These are phyloP conservation scores for Anastrepha obliqua DNA, from an alignment of 1,140 invertebrate species.

Conservation along the genomic window DNA sequence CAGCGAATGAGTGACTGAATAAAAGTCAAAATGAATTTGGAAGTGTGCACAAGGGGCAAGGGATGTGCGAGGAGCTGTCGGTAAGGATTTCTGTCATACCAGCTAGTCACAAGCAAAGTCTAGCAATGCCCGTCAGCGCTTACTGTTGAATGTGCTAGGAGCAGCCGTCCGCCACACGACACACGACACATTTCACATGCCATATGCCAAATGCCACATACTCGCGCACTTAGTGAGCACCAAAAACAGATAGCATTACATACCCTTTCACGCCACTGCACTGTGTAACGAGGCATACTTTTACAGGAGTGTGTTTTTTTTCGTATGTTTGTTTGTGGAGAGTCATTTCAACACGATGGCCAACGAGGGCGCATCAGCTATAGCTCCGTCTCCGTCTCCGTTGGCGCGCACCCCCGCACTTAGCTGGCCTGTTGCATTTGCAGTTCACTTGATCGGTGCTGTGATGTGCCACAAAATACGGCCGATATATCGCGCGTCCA, in stretches of 20 bases:
- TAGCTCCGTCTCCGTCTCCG: not conserved
- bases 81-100: not conserved
- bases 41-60: not conserved
- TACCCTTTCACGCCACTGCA: not conserved
- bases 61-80: not conserved
- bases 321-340: not conserved
- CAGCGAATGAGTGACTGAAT: not conserved
- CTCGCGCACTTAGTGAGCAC: not conserved
- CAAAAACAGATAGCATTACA: not conserved
- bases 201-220: not conserved
- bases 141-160: not conserved
- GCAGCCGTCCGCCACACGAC: not conserved
- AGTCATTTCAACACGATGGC: not conserved
- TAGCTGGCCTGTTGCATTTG: not conserved
- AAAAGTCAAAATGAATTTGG: not conserved
- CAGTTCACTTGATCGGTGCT: not conserved
- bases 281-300: not conserved
- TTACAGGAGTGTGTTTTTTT: not conserved
- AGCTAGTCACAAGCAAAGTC: not conserved
- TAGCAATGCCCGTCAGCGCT: not conserved
- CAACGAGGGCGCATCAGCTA: too few relatives aligned
- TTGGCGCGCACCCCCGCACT: too few relatives aligned
- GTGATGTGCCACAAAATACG: not conserved
- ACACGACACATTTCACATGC: not conserved
- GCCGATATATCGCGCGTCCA: not conserved